Conservation (phyloP, 2,888 invertebrate genomes). For the Lithophane leautieri region DNA sequence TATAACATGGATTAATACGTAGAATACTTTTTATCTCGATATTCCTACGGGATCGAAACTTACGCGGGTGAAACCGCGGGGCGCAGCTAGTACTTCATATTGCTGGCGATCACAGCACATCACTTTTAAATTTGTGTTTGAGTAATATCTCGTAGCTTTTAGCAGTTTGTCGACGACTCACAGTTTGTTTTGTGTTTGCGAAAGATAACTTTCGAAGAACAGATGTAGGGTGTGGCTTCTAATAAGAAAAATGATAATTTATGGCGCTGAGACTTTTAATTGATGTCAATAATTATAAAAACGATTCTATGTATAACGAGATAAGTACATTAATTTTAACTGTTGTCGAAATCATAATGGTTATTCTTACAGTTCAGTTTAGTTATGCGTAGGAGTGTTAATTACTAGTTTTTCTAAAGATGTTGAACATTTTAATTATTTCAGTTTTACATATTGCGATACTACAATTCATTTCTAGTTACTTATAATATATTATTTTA, state of each 20-base stretch:
- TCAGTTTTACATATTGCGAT: conserved; percentile 11
- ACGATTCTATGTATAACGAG: conserved; percentile 1
- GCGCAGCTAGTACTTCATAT: conserved; percentile 69
- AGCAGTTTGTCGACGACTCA: conserved; percentile 69
- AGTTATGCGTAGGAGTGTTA: conserved; percentile 35
- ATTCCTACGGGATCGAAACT: too few relatives aligned
- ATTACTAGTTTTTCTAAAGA: conserved; percentile 24
- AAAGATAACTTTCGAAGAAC: conserved; percentile 66
- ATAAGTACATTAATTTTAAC: conserved; percentile 34
- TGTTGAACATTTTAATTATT: conserved; percentile 1
- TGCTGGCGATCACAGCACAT: conserved; percentile 72
- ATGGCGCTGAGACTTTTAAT: conserved; percentile 21
- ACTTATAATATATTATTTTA: not conserved
- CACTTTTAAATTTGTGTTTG: conserved; percentile 78
- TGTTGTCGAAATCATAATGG: conserved; percentile 38
- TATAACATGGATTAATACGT: too few relatives aligned
- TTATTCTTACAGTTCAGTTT: conserved; percentile 37
- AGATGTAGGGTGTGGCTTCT: conserved; percentile 47
- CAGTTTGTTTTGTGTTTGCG: conserved; percentile 72
- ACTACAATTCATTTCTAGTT: conserved; percentile 10
- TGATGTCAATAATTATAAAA: conserved; percentile 35
- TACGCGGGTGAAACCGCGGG: too few relatives aligned
- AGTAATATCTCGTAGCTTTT: conserved; percentile 77
- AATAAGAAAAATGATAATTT: conserved; percentile 43
- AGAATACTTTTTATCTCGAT: too few relatives aligned